Percentiles rank a stretch among this genome's conserved stretches.
Evolutionary conservation across 2,113 vertebrate species (phyloP).

Genomic region (Tetrao urogallus): DNA sequence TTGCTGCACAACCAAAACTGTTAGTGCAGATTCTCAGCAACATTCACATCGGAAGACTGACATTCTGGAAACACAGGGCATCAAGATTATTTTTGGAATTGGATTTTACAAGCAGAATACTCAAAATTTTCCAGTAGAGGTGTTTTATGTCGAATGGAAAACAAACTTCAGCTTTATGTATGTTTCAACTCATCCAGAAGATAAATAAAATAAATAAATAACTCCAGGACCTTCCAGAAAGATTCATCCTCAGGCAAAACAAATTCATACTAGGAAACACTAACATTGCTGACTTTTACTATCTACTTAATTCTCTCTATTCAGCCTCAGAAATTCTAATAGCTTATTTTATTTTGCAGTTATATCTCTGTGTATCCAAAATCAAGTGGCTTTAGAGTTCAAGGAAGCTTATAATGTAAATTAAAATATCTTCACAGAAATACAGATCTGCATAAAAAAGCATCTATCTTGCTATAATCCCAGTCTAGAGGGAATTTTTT

Average conservation of each 20-base stretch:
- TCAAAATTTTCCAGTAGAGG: neutral
- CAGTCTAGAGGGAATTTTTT: neutral
- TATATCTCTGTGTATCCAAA: constrained; percentile 22
- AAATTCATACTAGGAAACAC: neutral
- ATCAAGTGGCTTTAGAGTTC: constrained; percentile 28
- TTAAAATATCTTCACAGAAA: constrained; percentile 18
- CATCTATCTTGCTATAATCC: constrained; percentile 19
- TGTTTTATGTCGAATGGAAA: neutral
- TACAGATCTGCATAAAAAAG: constrained; percentile 46
- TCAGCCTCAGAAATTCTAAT: neutral
- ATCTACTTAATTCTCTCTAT: constrained; percentile 26
- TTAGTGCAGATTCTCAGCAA: neutral
- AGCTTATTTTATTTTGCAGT: constrained; percentile 39
- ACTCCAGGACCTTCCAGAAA: neutral
- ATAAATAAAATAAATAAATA: neutral
- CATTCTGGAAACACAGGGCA: neutral
- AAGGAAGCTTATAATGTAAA: constrained; percentile 1
- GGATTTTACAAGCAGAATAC: neutral
- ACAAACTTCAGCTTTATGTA: neutral
- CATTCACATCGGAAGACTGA: neutral
- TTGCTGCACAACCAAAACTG: neutral
- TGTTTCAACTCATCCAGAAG: neutral
- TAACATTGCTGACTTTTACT: neutral
- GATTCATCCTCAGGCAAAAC: constrained; percentile 14
- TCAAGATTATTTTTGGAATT: neutral